Base-by-base conservation (phyloP, 1,140 invertebrate genomes). In the Meloidogyne floridensis region DNA sequence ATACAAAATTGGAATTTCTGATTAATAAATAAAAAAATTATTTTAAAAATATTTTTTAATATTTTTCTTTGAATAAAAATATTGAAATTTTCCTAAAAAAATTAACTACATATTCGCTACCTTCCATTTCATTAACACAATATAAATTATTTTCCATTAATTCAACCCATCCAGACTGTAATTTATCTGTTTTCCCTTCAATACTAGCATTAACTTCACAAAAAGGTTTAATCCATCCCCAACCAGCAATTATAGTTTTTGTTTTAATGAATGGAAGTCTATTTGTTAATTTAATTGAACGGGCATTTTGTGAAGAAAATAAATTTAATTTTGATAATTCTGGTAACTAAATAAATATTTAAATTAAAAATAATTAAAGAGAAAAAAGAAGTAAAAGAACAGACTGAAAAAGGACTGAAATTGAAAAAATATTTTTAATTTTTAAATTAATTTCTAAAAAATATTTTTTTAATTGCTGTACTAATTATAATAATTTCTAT, bases 261-360 rank as follows among this genome's bases (percentile, higher is more conserved):
- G 7, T 65, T 65, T 65, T 65, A 65, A 65, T 65, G n/a, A 65
- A 65, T 65, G 59, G 59, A 65, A 65, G 15, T 65, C n/a, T 65
- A 65, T 65, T 65, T 65, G 59, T n/a, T 65, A 65, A 65, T 65
- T 65, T 65, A 65, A 65, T 65, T 65, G 59, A 6, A 18, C 59
- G 59, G n/a, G n/a, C 59, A 5, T 65, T 65, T 65, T 65, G 59
- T n/a, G 59, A 65, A 65, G 59, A 65, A 65, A 65, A 65, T 65
- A 65, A 65, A 65, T 65, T 65, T 65, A 65, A 65, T 65, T 65
- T 65, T n/a, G 6, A n/a, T 13, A 2, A n/a, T n/a, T 65, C n/a
- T 65, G 4, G 15, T 65, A 65, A 65, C 56, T 59, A 59, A 59
- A 15, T 15, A 15, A 59, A 3, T 59, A 59, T 15, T 15, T 15